Evolutionary conservation across 1,140 invertebrate genomes (phyloP).

Genomic region (Bradynema listronoti): DNA sequence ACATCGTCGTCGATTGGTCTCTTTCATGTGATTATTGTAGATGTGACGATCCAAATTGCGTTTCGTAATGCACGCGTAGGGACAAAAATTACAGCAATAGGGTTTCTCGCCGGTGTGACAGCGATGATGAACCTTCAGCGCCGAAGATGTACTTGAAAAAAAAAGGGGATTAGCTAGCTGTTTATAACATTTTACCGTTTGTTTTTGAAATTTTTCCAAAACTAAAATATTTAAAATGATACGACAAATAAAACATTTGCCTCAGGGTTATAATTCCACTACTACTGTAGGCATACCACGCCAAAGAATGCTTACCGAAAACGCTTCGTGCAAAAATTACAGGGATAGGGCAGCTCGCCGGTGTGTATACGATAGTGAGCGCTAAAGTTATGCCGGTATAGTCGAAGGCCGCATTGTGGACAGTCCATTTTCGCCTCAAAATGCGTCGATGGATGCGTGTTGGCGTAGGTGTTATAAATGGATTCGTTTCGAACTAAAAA

Average conservation of each 20-base stretch:
- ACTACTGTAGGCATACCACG: too few species aligned
- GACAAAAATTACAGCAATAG: conserved; percentile 87
- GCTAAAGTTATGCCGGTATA: conserved; percentile 51
- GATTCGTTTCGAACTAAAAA: background rate
- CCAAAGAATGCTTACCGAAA: conserved; percentile 39
- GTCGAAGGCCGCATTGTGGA: conserved; percentile 43
- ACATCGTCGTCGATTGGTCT: background rate
- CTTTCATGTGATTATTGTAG: conserved; percentile 35
- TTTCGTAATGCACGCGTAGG: conserved; percentile 79
- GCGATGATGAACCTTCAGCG: conserved; percentile 44
- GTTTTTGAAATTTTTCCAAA: background rate
- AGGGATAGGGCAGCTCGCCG: conserved; percentile 59
- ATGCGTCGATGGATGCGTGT: background rate
- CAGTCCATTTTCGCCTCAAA: conserved; percentile 50
- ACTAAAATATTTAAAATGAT: background rate
- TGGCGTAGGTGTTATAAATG: conserved; percentile 1
- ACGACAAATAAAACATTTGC: too few species aligned
- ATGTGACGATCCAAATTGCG: conserved; percentile 52
- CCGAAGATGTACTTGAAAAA: conserved; percentile 48
- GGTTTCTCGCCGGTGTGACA: conserved; percentile 90
- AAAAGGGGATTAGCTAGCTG: background rate
- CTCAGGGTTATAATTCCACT: too few species aligned
- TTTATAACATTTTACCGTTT: background rate
- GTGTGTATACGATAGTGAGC: conserved; percentile 58
- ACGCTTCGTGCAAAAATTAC: conserved; percentile 57